A percentile compares a stretch with the other conserved stretches of the same genome.
phyloP scores from a whole-genome alignment of 1,140 invertebrate species.

The Eubasilissa regina region DNA sequence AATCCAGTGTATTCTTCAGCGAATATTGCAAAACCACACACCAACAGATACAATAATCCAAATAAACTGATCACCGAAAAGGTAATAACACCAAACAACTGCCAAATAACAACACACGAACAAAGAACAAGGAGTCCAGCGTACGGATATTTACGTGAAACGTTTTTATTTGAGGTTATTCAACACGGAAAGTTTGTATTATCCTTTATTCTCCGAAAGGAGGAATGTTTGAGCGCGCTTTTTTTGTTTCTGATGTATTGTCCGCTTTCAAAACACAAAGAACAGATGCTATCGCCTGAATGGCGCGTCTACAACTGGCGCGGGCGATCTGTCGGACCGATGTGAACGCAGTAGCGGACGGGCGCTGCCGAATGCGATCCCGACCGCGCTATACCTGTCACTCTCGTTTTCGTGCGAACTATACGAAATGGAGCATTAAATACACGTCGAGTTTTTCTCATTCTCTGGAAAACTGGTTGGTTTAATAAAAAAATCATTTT shows the following conservation, averaged over 20 bases:
- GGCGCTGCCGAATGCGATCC: not conserved
- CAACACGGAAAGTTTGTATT: conserved; percentile 5
- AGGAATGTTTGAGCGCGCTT: conserved; percentile 19
- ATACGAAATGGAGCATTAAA: not conserved
- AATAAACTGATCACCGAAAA: conserved; percentile 12
- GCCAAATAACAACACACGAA: conserved; percentile 4
- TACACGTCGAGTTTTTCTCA: not conserved
- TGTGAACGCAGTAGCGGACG: not conserved
- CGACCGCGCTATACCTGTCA: not conserved
- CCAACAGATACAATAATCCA: conserved; percentile 10
- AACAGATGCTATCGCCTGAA: not conserved
- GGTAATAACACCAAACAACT: not conserved
- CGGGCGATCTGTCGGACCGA: not conserved
- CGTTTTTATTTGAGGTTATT: conserved; percentile 12
- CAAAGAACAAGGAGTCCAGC: conserved; percentile 7
- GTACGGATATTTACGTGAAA: not conserved
- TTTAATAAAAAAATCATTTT: conserved; percentile 19
- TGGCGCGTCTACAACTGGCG: conserved; percentile 28
- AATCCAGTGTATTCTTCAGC: conserved; percentile 17
- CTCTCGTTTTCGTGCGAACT: not conserved
- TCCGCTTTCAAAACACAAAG: conserved; percentile 6
- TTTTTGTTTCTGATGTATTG: conserved; percentile 7
- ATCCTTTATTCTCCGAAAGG: conserved; percentile 13
- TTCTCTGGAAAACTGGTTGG: conserved; percentile 8
- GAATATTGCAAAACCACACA: not conserved